These are phyloP conservation scores for Falco punctatus DNA, from an alignment of 2,113 vertebrate genomes.

Conservation along the genomic window DNA sequence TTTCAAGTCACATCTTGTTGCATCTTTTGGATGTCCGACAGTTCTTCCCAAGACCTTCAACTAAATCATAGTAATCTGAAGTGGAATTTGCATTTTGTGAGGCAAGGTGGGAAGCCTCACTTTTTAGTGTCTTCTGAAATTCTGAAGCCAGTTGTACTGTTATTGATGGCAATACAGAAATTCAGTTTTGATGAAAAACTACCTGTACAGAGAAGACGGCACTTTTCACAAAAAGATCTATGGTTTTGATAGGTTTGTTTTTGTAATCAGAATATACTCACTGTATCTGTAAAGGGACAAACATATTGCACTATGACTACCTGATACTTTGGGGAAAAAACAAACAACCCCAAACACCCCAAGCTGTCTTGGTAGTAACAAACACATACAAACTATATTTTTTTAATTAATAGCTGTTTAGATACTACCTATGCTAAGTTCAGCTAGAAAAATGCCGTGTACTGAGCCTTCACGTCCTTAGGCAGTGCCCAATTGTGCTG, in stretches of 20 bases:
- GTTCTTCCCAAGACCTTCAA: neutral
- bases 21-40: neutral
- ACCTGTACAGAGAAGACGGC: neutral
- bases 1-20: neutral
- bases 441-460: neutral
- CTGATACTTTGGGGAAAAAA: too few species aligned
- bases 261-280: neutral
- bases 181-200: neutral
- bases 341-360: neutral
- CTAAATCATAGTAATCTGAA: neutral
- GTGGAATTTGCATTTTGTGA: neutral
- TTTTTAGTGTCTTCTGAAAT: neutral
- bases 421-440: neutral
- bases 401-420: neutral
- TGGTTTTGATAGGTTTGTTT: neutral
- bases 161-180: neutral
- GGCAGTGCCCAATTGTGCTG: neutral
- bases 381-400: fast-evolving
- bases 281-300: too few species aligned
- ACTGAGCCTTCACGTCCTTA: neutral
- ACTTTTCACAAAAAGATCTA: neutral
- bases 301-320: neutral
- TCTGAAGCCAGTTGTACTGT: neutral
- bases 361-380: neutral
- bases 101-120: neutral